Conservation (phyloP, 1,140 invertebrate species). For the Epicauta chinensis region DNA sequence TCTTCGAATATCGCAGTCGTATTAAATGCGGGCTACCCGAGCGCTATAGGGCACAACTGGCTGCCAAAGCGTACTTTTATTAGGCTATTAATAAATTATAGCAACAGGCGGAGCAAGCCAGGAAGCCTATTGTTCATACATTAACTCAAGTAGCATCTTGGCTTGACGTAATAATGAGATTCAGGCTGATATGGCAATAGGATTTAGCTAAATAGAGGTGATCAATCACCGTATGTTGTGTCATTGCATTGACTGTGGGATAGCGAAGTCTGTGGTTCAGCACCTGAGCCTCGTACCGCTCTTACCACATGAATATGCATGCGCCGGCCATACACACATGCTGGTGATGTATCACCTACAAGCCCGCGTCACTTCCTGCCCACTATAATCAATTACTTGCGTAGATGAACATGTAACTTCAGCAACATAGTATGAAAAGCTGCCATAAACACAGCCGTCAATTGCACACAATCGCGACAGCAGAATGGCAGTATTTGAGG, state of each 20-base stretch:
- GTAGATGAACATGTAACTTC: conserved; percentile 43
- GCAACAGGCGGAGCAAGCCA: conserved; percentile 40
- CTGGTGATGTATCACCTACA: conserved; percentile 44
- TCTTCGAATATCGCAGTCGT: conserved; percentile 28
- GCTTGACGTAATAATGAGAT: conserved; percentile 44
- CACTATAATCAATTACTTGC: conserved; percentile 44
- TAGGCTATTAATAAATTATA: conserved; percentile 45
- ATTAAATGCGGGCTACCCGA: conserved; percentile 24
- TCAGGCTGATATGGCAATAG: conserved; percentile 41
- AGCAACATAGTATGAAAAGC: conserved; percentile 40
- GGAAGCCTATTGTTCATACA: conserved; percentile 42
- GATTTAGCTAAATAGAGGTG: conserved; percentile 43
- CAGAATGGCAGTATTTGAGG: not conserved
- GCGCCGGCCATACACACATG: conserved; percentile 35
- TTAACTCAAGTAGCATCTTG: conserved; percentile 44
- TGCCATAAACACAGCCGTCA: conserved; percentile 38
- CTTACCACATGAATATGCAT: conserved; percentile 39
- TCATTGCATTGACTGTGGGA: conserved; percentile 35
- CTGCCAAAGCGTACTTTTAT: conserved; percentile 42
- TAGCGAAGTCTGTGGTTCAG: conserved; percentile 17
- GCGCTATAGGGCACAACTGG: conserved; percentile 28
- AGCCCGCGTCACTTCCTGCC: conserved; percentile 42
- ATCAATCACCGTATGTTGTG: conserved; percentile 40
- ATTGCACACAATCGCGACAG: conserved; percentile 19
- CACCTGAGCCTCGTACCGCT: conserved; percentile 29